phyloP scores from a whole-genome alignment of 2,797 vertebrate species.

The Sebastes hopkinsi region DNA sequence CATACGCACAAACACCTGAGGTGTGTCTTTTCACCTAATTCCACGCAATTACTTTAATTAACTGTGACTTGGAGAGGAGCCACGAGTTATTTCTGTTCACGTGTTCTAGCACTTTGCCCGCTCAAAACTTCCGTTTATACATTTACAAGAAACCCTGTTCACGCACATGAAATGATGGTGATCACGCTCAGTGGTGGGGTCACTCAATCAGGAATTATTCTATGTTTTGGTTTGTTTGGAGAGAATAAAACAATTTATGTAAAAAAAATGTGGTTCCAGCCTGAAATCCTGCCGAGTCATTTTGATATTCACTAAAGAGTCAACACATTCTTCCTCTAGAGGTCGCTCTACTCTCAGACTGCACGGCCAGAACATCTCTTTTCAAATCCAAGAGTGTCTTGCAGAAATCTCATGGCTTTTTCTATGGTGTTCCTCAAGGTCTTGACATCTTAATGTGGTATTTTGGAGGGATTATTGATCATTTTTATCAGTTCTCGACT shows the following conservation, averaged over 20 bases:
- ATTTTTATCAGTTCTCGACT: no score
- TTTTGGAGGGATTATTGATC: no score
- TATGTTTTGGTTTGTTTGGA: not conserved
- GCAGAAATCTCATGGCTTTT: no score
- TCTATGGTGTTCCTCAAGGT: no score
- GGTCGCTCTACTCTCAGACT: not conserved
- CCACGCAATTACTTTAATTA: not conserved
- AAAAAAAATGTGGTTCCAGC: not conserved
- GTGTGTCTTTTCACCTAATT: no score
- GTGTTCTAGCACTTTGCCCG: not conserved
- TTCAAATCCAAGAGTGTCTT: no score
- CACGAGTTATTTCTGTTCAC: not conserved
- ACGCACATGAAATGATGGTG: not conserved
- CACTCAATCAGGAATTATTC: no score
- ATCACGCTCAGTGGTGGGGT: no score
- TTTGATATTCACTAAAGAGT: not conserved
- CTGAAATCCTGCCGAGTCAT: accelerated
- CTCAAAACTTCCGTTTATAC: not conserved
- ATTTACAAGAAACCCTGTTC: not conserved
- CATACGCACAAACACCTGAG: not conserved
- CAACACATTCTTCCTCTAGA: not conserved
- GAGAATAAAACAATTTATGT: not conserved
- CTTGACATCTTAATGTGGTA: no score
- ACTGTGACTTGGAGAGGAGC: not conserved
- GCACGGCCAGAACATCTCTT: not conserved